Evolutionary conservation across 2,113 vertebrate genomes (phyloP), one percentile per base, ranked within the genome.

Genomic region (Anhinga rufa): DNA sequence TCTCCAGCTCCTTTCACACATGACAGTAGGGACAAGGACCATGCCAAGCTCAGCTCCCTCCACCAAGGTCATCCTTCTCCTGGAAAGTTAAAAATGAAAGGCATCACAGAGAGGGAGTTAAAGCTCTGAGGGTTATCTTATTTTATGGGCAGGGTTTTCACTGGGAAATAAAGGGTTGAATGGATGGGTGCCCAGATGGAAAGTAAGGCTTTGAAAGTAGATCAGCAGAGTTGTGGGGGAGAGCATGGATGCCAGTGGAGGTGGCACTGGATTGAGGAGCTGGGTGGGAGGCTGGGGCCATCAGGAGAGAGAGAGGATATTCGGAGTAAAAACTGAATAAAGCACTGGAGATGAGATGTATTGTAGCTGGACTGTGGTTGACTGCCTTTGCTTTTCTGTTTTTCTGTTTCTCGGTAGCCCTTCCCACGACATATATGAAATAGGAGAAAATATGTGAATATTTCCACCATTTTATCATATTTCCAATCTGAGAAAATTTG

Each of bases 171-270:
- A 36, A 82, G 38, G 21, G 20, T 13, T 5, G 51, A 49, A 55
- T 2, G 46, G 54, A 31, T 8, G 42, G 68, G n/a, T 6, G 42
- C n/a, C 28, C 14, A 31, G 57, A 19, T 14, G 82, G 9, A 18
- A 18, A 49, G 12, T 12, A 31, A 44, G 72, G 46, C 12, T 66
- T 25, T 9, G 85, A 36, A 28, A 62, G 29, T 0, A 49, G 22
- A 54, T 60, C 17, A 82, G 49, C n/a, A 80, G 46, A 88, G 65
- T 1, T 38, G 15, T 24, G 20, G 5, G 55, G 51, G 16, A 40
- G 16, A 68, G 13, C 36, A 13, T 0, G 1, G 57, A 70, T 64
- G 36, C n/a, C 26, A 15, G 5, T 1, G n/a, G 48, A 88, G n/a
- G 25, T n/a, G 14, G 31, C 34, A 61, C 14, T 69, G 64, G 31